Evolutionary conservation across 2,797 vertebrate species (phyloP).

Genomic region (Channallabes apus): DNA sequence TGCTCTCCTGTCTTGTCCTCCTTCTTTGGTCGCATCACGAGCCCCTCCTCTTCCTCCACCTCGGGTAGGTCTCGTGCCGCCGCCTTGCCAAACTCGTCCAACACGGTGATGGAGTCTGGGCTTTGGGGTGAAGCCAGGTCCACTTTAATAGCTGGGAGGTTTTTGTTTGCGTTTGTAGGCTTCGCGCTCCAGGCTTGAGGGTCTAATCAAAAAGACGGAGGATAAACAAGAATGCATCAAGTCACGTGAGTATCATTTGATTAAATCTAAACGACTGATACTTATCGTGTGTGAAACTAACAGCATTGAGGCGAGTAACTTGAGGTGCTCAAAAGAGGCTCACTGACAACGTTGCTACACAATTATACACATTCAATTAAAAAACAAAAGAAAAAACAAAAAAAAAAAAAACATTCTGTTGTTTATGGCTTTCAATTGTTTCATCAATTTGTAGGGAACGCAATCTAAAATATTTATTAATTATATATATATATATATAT

Average conservation of each 20-base stretch:
- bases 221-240: not conserved
- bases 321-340: not conserved
- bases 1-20: conserved; percentile 63
- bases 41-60: conserved; percentile 77
- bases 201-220: conserved; percentile 70
- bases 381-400: not conserved
- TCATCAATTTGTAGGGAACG: not conserved
- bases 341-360: not conserved
- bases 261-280: not conserved
- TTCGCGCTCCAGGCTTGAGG: conserved; percentile 84
- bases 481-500: too few relatives aligned
- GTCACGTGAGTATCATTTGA: not conserved
- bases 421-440: not conserved
- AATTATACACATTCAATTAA: too few relatives aligned
- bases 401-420: not conserved
- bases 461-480: not conserved
- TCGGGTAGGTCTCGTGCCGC: conserved; percentile 53
- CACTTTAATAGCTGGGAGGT: conserved; percentile 87
- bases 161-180: conserved; percentile 52
- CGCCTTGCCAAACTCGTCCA: conserved; percentile 77
- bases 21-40: conserved; percentile 78
- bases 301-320: not conserved
- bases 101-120: conserved; percentile 81
- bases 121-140: conserved; percentile 93
- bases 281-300: too few relatives aligned